Percentiles rank a stretch among this genome's conserved stretches.
Evolutionary conservation across 1,140 invertebrate genomes (phyloP).

Genomic region (Cryptotermes secundus): DNA sequence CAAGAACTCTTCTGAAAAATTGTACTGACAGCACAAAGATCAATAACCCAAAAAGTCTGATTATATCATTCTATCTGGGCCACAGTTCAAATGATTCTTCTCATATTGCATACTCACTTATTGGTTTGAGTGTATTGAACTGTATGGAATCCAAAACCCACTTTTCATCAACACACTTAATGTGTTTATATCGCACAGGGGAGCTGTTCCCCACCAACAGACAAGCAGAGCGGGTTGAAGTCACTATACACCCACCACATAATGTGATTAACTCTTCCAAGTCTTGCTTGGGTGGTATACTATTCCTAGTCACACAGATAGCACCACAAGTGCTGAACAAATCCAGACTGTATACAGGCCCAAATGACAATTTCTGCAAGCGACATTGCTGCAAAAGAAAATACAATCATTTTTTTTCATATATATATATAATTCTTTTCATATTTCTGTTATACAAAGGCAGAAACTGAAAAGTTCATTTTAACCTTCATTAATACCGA

Average conservation of each 20-base stretch:
- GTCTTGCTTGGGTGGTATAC: constrained; percentile 46
- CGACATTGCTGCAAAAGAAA: constrained; percentile 48
- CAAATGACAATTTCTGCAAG: constrained; percentile 53
- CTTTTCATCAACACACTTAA: constrained; percentile 44
- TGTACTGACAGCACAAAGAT: too few relatives aligned
- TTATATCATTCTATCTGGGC: too few relatives aligned
- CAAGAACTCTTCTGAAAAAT: too few relatives aligned
- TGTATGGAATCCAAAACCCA: constrained; percentile 55
- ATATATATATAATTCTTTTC: too few relatives aligned
- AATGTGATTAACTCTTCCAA: constrained; percentile 51
- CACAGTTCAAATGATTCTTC: background rate
- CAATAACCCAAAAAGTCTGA: too few relatives aligned
- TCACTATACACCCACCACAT: constrained; percentile 49
- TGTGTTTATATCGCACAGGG: constrained; percentile 43
- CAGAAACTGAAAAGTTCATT: too few relatives aligned
- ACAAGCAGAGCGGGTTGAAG: constrained; percentile 46
- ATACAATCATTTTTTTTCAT: constrained; percentile 42
- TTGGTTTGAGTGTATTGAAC: constrained; percentile 29
- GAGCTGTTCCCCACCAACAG: constrained; percentile 49
- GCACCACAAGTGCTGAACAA: constrained; percentile 50
- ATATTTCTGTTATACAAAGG: too few relatives aligned
- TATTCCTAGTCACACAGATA: constrained; percentile 49
- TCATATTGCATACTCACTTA: background rate
- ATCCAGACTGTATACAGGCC: constrained; percentile 49
- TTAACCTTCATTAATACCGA: too few relatives aligned